Conservation (phyloP, 2,888 invertebrate genomes). For the Chrysina gloriosa region DNA sequence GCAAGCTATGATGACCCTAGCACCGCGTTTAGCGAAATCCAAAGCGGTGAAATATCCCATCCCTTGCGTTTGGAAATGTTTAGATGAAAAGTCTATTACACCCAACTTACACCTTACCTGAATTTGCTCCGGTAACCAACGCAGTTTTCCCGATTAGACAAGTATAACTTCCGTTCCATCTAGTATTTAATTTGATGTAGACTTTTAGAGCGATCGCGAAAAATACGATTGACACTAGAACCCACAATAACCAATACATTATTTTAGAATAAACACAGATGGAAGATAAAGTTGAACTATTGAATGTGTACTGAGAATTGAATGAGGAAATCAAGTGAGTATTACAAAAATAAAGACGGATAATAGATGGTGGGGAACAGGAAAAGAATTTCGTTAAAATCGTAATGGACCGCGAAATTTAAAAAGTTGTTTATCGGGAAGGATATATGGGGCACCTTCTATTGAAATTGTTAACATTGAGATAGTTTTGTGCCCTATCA, state of each 20-base stretch:
- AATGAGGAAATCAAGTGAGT: no score
- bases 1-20: conserved; percentile 68
- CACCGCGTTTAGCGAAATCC: conserved; percentile 66
- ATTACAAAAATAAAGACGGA: no score
- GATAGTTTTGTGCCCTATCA: no score
- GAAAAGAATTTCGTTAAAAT: no score
- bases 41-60: conserved; percentile 63
- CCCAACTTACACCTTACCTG: conserved; percentile 36
- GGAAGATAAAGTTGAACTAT: no score
- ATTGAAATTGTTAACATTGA: no score
- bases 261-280: not conserved
- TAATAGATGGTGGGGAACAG: no score
- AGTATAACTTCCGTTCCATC: conserved; percentile 36
- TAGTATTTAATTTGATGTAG: conserved; percentile 30
- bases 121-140: conserved; percentile 46
- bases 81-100: not conserved
- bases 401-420: no score
- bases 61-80: conserved; percentile 51
- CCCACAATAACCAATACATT: conserved; percentile 13
- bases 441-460: no score
- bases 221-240: not conserved
- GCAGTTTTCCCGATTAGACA: conserved; percentile 44
- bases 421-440: no score
- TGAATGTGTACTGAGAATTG: no score
- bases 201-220: conserved; percentile 17